Conservation (phyloP, 2,797 vertebrate genomes). For the Oreonectes daqikongensis region DNA sequence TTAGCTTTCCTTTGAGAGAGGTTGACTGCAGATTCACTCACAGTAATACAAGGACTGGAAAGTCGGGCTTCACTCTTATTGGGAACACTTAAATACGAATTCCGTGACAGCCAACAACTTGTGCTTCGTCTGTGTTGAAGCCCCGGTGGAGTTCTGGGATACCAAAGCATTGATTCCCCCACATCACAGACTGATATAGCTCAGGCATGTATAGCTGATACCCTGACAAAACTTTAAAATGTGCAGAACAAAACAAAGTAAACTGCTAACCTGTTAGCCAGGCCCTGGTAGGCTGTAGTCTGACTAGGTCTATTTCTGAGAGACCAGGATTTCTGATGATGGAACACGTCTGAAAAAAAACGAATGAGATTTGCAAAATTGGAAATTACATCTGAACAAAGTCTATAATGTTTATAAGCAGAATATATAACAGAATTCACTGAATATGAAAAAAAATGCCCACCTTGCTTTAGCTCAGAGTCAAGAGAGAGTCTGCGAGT, state of each 20-base stretch:
- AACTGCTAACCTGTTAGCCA: conserved; percentile 68
- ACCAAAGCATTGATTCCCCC: conserved; percentile 6
- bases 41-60: conserved; percentile 74
- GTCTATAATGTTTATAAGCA: too few relatives aligned
- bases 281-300: conserved; percentile 66
- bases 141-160: conserved; percentile 69
- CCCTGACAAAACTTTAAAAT: background rate
- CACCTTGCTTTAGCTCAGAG: conserved; percentile 79
- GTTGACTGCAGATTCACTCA: conserved; percentile 76
- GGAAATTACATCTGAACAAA: background rate
- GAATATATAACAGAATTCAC: background rate
- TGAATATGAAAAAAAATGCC: conserved; percentile 5
- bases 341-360: conserved; percentile 69
- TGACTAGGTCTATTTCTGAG: conserved; percentile 73
- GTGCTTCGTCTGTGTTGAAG: conserved; percentile 73
- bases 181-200: background rate
- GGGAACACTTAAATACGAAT: conserved; percentile 70
- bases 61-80: conserved; percentile 68
- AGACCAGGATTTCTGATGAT: conserved; percentile 73
- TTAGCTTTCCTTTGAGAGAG: conserved; percentile 78
- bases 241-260: background rate
- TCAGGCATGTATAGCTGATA: background rate
- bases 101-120: conserved; percentile 74
- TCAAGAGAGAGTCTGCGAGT: conserved; percentile 77
- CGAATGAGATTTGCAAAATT: background rate